phyloP scores from a whole-genome alignment of 2,797 vertebrate species.

The Rhinogobio ventralis region DNA sequence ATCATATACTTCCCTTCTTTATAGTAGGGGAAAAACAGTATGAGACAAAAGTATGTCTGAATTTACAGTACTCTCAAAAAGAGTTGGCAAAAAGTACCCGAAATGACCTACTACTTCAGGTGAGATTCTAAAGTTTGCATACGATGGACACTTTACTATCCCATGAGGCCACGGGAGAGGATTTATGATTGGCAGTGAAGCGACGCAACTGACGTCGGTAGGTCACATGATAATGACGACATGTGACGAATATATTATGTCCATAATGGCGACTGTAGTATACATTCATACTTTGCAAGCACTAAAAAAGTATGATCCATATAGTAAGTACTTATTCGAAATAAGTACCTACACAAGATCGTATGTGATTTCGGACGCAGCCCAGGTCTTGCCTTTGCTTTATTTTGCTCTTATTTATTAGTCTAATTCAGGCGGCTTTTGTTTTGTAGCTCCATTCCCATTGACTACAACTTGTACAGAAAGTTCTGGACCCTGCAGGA shows the following conservation, averaged over 20 bases:
- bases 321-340: not conserved
- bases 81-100: not conserved
- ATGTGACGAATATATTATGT: not conserved
- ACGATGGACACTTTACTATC: not conserved
- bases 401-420: no score
- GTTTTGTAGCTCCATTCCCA: constrained; percentile 90
- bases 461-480: constrained; percentile 98
- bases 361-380: not conserved
- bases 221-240: not conserved
- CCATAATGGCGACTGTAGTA: not conserved
- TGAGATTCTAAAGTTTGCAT: not conserved
- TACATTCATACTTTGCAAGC: not conserved
- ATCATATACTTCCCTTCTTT: not conserved
- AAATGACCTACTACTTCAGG: no score
- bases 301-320: not conserved
- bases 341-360: not conserved
- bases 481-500: constrained; percentile 99
- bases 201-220: not conserved
- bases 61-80: not conserved
- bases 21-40: not conserved
- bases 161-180: not conserved
- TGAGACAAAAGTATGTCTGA: not conserved
- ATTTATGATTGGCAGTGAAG: not conserved
- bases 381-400: not conserved
- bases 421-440: constrained; percentile 38